Evolutionary conservation across 1,140 invertebrate genomes (phyloP).

Genomic region (Philaenus spumarius): DNA sequence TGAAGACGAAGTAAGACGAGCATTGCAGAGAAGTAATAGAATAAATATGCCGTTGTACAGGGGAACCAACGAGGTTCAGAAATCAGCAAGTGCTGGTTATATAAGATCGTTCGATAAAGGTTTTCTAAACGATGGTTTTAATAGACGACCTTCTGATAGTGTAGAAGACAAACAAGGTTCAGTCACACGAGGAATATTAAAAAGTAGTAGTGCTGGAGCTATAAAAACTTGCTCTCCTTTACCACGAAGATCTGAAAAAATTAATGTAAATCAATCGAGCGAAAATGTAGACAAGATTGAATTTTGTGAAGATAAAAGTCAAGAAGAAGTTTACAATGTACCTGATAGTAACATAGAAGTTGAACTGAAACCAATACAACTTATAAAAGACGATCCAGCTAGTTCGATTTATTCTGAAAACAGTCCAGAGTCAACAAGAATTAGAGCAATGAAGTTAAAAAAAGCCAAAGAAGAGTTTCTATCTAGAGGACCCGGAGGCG

Average conservation of each 20-base stretch:
- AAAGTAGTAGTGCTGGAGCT: slow-evolving; percentile 38
- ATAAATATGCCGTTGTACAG: slow-evolving; percentile 5
- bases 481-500: slow-evolving; percentile 22
- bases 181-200: slow-evolving; percentile 27
- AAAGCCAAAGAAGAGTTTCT: slow-evolving; percentile 58
- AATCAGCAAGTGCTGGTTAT: slow-evolving; percentile 49
- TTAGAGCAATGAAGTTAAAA: slow-evolving; percentile 47
- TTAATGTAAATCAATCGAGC: background rate
- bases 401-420: background rate
- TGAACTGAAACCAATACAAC: background rate
- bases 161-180: slow-evolving; percentile 21
- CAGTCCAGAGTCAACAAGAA: slow-evolving; percentile 10
- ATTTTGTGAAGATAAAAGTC: background rate
- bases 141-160: slow-evolving; percentile 6
- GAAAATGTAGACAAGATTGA: background rate
- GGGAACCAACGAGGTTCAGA: slow-evolving; percentile 41
- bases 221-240: slow-evolving; percentile 31
- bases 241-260: slow-evolving; percentile 4
- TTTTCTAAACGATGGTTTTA: slow-evolving; percentile 6
- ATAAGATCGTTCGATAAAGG: slow-evolving; percentile 28
- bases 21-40: slow-evolving; percentile 17
- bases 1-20: slow-evolving; percentile 42
- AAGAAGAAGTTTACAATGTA: background rate
- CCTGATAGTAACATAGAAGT: background rate
- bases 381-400: too few species aligned